Percentiles rank a stretch among this genome's conserved stretches.
Conservation (phyloP, 1,140 invertebrate species). For the Homarus americanus region DNA sequence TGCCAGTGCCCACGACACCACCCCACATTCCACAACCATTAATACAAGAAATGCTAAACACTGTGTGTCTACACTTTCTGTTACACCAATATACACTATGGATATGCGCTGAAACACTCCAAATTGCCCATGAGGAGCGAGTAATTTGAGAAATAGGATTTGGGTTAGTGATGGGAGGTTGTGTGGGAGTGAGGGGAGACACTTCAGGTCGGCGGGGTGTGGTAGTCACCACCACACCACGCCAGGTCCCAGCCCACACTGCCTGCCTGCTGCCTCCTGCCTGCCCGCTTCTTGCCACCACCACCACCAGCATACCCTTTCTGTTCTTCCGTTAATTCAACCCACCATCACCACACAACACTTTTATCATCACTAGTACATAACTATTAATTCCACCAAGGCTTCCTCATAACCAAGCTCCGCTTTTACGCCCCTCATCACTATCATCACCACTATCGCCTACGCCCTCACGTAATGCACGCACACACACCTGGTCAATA, state of each 20-base stretch:
- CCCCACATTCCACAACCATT: neutral
- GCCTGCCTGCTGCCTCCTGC: neutral
- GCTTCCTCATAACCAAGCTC: no score
- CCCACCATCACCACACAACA: neutral
- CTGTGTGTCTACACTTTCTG: neutral
- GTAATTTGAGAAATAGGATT: no score
- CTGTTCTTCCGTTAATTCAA: neutral
- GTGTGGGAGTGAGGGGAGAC: neutral
- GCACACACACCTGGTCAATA: no score
- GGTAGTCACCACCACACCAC: neutral
- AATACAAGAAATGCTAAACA: neutral
- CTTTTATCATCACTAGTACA: no score
- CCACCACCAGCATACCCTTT: neutral
- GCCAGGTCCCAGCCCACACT: constrained; percentile 7
- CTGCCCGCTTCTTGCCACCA: neutral
- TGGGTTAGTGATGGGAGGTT: neutral
- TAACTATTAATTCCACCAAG: no score
- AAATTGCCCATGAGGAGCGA: neutral
- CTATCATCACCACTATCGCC: no score
- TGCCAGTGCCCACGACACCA: neutral
- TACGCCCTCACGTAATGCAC: no score
- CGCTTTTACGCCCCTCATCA: no score
- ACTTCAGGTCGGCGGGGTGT: neutral
- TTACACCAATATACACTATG: neutral
- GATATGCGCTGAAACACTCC: neutral